Conservation (phyloP, 1,140 invertebrate genomes). For the Saxidomus purpurata region DNA sequence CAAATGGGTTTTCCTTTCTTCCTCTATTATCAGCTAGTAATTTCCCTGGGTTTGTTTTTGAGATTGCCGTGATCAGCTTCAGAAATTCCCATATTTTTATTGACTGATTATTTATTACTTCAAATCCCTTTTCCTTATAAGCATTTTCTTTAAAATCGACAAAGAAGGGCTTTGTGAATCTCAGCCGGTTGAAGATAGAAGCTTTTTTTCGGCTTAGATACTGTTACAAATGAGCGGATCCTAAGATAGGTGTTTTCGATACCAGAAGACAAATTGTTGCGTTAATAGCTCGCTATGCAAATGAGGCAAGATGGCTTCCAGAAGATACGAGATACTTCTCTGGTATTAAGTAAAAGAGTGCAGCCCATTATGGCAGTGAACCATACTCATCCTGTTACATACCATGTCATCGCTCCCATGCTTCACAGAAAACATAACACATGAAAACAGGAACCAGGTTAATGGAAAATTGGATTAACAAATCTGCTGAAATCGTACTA, state of each 20-base stretch:
- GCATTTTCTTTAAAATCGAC: conserved; percentile 13
- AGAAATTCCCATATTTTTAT: conserved; percentile 36
- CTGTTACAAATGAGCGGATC: conserved; percentile 20
- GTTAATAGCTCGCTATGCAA: conserved; percentile 53
- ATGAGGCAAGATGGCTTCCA: conserved; percentile 48
- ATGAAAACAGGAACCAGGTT: conserved; percentile 15
- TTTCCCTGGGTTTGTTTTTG: background rate
- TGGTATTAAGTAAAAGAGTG: conserved; percentile 36
- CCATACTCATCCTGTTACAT: background rate
- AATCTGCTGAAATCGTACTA: conserved; percentile 36
- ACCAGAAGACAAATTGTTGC: conserved; percentile 52
- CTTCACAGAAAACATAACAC: conserved; percentile 12
- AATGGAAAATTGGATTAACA: conserved; percentile 30
- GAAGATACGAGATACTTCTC: conserved; percentile 27
- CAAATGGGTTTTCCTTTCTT: conserved; percentile 35
- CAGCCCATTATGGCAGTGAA: conserved; percentile 43
- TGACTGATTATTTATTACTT: conserved; percentile 36
- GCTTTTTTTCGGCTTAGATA: background rate
- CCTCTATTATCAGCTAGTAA: conserved; percentile 48
- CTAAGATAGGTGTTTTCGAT: conserved; percentile 41
- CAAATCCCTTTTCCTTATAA: background rate
- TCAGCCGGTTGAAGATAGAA: background rate
- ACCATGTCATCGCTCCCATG: conserved; percentile 14
- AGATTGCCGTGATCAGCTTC: background rate
- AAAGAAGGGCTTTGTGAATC: background rate